A percentile compares a stretch with the other conserved stretches of the same genome.
These are phyloP conservation scores for Acrocyrtus sp. DNA, from an alignment of 2,888 invertebrate species.

Conservation along the genomic window DNA sequence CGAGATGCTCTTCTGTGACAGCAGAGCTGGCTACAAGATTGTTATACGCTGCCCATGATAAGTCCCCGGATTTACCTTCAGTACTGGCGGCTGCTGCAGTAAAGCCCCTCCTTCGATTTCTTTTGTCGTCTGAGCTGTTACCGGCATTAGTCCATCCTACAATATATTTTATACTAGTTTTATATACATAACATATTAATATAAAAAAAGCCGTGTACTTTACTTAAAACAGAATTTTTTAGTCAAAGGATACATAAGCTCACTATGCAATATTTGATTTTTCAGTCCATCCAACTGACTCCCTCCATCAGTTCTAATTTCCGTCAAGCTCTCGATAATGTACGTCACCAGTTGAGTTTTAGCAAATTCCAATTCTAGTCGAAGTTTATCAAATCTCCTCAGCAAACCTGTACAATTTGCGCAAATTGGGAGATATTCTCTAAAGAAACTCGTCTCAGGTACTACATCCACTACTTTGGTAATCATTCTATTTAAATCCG, in stretches of 20 bases:
- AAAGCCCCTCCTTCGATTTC: slow-evolving; percentile 2
- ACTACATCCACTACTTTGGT: slow-evolving; percentile 21
- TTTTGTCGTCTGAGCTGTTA: not conserved
- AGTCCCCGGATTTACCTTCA: not conserved
- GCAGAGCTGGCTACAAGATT: slow-evolving; percentile 7
- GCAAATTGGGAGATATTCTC: slow-evolving; percentile 30
- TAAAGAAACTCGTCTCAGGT: slow-evolving; percentile 11
- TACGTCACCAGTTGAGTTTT: slow-evolving; percentile 33
- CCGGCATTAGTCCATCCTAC: slow-evolving; percentile 18
- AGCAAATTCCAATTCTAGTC: slow-evolving; percentile 39
- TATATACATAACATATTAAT: not conserved
- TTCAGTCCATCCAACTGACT: slow-evolving; percentile 22
- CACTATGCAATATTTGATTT: slow-evolving; percentile 34
- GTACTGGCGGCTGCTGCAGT: not conserved
- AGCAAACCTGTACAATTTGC: slow-evolving; percentile 25
- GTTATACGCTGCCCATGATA: slow-evolving; percentile 10
- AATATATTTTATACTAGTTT: not conserved
- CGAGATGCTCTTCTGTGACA: not conserved
- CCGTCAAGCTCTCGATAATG: slow-evolving; percentile 39
- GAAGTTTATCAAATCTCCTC: slow-evolving; percentile 35
- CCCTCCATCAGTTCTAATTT: slow-evolving; percentile 27
- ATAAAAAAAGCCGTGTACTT: not conserved
- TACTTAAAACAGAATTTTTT: not conserved
- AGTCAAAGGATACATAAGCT: slow-evolving; percentile 3
- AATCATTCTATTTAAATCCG: slow-evolving; percentile 36